Evolutionary conservation across 2,797 vertebrate species (phyloP), one percentile per base, ranked within the genome.

Genomic region (Hapalemur alaotrensis): DNA sequence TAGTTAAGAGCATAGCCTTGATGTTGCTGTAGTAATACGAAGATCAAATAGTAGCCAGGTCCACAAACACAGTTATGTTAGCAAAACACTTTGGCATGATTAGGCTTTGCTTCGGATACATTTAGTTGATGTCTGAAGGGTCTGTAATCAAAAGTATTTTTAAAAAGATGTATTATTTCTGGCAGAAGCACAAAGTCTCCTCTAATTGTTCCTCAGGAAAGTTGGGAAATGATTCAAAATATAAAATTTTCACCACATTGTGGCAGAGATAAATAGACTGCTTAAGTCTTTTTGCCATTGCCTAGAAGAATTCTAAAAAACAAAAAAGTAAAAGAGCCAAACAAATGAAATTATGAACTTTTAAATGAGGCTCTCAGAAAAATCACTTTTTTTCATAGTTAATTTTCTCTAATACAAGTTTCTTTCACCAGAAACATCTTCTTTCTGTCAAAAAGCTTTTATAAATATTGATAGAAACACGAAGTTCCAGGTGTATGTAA

Each of bases 21-120:
- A 38, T 92, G 98, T 98, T 98, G 97, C 98, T 97, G 98, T 98
- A 96, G 98, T 97, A 97, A 98, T 88, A 35, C 35, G 97, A 98
- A 98, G 96, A 98, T 81, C 97, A 93, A 10, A 79, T 91, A 82
- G 73, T 12, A 97, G 22, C 75, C 89, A 96, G 87, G 92, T 83
- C 61, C 57, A 90, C 30, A 96, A 82, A 93, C 82, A 93, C 70
- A 97, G 96, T 95, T 96, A 65, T 84, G 92, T 96, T 92, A 92
- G 59, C 59, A 95, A 98, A 97, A 96, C 75, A 63, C 90, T 91
- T 97, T 14, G 20, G 30, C 65, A 38, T 43, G 87, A 38, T 48
- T 96, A 65, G 70, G 43, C 63, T 96, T 91, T 54, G 96, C 63
- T 97, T 86, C 35, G 59, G 52, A 88, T 96, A 95, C 13, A 95